Evolutionary conservation across 1,140 invertebrate genomes (phyloP).

Genomic region (Dufourea novaeangliae): DNA sequence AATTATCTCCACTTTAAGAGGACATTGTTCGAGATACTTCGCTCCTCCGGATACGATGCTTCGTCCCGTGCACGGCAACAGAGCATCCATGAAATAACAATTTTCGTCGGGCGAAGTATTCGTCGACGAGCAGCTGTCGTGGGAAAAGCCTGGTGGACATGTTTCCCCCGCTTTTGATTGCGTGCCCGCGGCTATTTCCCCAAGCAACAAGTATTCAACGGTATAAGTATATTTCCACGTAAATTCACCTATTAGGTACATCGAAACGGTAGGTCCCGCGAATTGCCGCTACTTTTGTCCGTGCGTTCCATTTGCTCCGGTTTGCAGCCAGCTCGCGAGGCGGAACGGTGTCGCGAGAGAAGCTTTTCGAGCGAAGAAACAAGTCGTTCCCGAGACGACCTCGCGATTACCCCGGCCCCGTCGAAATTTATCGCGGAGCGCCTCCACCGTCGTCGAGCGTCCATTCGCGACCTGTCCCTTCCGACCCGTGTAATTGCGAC

Average conservation of each 20-base stretch:
- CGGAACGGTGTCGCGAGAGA: not conserved
- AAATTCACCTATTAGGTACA: not conserved
- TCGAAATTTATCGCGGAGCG: not conserved
- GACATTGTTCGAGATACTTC: too few species aligned
- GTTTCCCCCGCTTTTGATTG: not conserved
- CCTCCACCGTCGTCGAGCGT: too few species aligned
- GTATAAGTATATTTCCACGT: not conserved
- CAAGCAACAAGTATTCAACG: not conserved
- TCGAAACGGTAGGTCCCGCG: not conserved
- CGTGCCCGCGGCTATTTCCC: not conserved
- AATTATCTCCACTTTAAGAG: too few species aligned
- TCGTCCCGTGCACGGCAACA: too few species aligned
- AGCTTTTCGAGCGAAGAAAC: too few species aligned
- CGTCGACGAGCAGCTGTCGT: not conserved
- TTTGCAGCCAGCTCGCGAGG: not conserved
- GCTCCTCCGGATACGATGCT: too few species aligned
- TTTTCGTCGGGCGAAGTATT: not conserved
- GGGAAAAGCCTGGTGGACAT: not conserved
- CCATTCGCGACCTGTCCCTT: not conserved
- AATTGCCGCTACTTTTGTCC: not conserved
- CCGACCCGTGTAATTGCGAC: constrained; percentile 12
- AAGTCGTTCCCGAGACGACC: not conserved
- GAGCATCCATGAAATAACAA: not conserved
- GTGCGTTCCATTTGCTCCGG: not conserved
- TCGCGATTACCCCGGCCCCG: not conserved